A percentile compares a stretch with the other conserved stretches of the same genome.
Conservation (phyloP, 2,797 vertebrate species). For the Dicrostonyx torquatus region DNA sequence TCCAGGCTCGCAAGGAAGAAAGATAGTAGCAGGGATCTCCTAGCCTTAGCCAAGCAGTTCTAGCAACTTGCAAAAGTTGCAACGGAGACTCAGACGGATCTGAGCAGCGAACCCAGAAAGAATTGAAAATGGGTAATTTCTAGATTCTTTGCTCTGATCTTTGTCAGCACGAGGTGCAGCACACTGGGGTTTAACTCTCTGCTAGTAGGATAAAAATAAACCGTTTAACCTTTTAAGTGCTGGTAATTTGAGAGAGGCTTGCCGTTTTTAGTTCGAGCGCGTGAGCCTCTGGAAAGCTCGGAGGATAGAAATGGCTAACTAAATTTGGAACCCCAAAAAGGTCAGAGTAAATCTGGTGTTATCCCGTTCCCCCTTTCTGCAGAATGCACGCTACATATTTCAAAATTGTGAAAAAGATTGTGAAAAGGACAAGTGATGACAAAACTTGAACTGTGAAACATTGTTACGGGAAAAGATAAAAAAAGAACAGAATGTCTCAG, state of each 20-base stretch:
- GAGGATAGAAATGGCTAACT: slow-evolving; percentile 82
- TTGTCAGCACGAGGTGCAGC: slow-evolving; percentile 30
- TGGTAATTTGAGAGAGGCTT: slow-evolving; percentile 67
- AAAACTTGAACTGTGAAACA: slow-evolving; percentile 81
- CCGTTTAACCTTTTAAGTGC: slow-evolving; percentile 78
- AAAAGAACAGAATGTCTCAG: slow-evolving; percentile 78
- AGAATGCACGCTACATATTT: slow-evolving; percentile 76
- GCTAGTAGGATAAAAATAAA: slow-evolving; percentile 65
- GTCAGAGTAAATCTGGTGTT: slow-evolving; percentile 80
- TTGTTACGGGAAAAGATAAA: slow-evolving; percentile 76
- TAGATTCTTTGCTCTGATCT: slow-evolving; percentile 55
- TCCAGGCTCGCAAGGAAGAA: not conserved
- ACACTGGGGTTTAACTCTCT: slow-evolving; percentile 32
- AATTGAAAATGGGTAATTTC: slow-evolving; percentile 61
- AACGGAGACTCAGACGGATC: slow-evolving; percentile 12
- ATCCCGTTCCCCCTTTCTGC: slow-evolving; percentile 66
- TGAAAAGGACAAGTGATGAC: slow-evolving; percentile 78
- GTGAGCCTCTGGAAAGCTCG: slow-evolving; percentile 70
- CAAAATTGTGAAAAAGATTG: slow-evolving; percentile 77
- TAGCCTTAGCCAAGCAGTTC: not conserved
- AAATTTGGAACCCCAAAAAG: slow-evolving; percentile 82
- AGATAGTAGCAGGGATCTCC: not conserved
- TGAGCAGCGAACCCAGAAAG: slow-evolving; percentile 48
- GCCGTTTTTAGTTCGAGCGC: slow-evolving; percentile 69
- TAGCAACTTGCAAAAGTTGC: slow-evolving; percentile 31